A percentile compares a stretch with the other conserved stretches of the same genome.
These are phyloP conservation scores for Grammomys surdaster DNA, from an alignment of 2,113 vertebrate species.

Conservation along the genomic window DNA sequence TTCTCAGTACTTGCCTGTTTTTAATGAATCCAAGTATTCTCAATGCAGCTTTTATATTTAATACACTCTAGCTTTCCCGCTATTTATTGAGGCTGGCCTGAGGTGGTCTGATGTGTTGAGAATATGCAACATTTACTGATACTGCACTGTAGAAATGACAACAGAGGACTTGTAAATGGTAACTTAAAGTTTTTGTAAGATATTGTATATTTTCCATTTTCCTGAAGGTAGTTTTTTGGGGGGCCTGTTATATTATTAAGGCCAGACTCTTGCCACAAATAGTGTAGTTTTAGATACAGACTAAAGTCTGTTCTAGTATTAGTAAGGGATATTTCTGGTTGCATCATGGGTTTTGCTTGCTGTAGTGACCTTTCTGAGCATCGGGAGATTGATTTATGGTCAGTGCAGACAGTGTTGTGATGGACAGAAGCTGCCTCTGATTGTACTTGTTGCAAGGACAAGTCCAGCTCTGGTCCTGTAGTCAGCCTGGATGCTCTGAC, in stretches of 20 bases:
- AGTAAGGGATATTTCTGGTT: constrained; percentile 97
- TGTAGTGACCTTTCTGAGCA: constrained; percentile 69
- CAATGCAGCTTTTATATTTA: constrained; percentile 90
- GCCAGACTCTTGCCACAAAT: constrained; percentile 89
- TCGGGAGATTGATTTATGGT: constrained; percentile 73
- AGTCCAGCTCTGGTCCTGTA: neutral
- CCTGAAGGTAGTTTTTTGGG: constrained; percentile 81
- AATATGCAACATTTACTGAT: constrained; percentile 87
- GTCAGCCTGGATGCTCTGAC: constrained; percentile 64
- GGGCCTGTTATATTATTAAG: constrained; percentile 83
- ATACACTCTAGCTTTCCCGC: constrained; percentile 86
- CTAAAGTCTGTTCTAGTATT: constrained; percentile 94
- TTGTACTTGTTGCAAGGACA: constrained; percentile 58
- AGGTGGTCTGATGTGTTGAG: constrained; percentile 84
- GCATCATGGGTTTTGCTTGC: constrained; percentile 87
- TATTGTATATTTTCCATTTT: constrained; percentile 86
- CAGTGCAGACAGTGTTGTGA: constrained; percentile 69
- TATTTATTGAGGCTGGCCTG: constrained; percentile 89
- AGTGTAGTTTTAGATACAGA: constrained; percentile 91
- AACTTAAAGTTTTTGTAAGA: constrained; percentile 87
- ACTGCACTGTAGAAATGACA: constrained; percentile 88
- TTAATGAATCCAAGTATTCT: constrained; percentile 90
- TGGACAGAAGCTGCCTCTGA: constrained; percentile 60
- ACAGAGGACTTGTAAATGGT: constrained; percentile 85
- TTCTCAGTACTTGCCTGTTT: constrained; percentile 87